Conservation (phyloP, 2,797 vertebrate species). For the Phrynocephalus guinanensis region DNA sequence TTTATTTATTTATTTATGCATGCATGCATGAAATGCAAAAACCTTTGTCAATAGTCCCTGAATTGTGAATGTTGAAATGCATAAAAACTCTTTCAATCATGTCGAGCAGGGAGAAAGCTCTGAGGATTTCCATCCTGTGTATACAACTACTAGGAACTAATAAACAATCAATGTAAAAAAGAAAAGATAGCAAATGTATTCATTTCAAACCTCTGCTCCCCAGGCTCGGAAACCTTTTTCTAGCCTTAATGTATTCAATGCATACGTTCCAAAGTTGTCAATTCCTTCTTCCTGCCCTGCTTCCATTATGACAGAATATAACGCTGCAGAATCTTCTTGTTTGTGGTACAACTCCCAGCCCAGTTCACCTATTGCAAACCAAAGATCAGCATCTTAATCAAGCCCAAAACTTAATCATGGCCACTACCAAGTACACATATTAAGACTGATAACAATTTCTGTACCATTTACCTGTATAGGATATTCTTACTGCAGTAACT, state of each 20-base stretch:
- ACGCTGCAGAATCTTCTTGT: constrained; percentile 82
- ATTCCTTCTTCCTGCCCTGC: constrained; percentile 91
- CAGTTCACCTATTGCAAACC: constrained; percentile 86
- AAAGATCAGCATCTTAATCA: constrained; percentile 29
- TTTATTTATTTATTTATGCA: no score
- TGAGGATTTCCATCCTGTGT: no score
- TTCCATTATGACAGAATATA: constrained; percentile 89
- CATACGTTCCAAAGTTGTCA: constrained; percentile 93
- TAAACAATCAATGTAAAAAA: background rate
- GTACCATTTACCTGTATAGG: constrained; percentile 88
- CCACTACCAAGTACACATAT: no score
- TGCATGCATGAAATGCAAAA: no score
- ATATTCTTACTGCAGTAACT: constrained; percentile 92
- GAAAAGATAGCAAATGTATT: background rate
- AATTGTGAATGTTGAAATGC: no score
- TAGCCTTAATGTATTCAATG: constrained; percentile 89
- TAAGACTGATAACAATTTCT: background rate
- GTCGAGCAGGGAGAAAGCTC: no score
- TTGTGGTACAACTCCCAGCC: constrained; percentile 96
- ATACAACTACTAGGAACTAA: background rate
- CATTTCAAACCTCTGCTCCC: constrained; percentile 90
- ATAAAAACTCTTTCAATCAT: no score
- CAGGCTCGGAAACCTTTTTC: constrained; percentile 97
- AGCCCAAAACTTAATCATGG: constrained; percentile 11
- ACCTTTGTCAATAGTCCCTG: no score